phyloP scores from a whole-genome alignment of 2,888 invertebrate species.

The Galerucella nymphaeae region DNA sequence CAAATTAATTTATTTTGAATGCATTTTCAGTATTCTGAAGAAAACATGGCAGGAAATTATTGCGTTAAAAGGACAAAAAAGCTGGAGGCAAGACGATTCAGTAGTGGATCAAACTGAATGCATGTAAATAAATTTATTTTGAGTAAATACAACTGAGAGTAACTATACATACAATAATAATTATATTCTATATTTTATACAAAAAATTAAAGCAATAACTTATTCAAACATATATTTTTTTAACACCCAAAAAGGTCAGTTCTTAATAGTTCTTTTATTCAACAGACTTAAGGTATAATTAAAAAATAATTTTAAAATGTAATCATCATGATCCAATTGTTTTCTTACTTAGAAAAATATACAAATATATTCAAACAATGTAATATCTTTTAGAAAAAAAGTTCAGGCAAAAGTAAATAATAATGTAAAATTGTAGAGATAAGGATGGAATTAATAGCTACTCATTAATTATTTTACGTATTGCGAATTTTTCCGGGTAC shows the following conservation, averaged over 20 bases:
- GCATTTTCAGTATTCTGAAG: conserved; percentile 65
- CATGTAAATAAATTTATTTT: conserved; percentile 59
- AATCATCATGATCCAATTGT: conserved; percentile 27
- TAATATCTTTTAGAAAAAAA: conserved; percentile 37
- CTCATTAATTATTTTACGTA: conserved; percentile 72
- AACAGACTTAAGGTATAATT: conserved; percentile 25
- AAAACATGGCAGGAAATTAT: conserved; percentile 72
- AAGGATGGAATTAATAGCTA: conserved; percentile 49
- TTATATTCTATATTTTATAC: conserved; percentile 48
- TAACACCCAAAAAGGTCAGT: conserved; percentile 37
- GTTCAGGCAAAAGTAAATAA: conserved; percentile 29
- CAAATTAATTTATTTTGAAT: background rate
- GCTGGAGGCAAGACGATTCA: conserved; percentile 70
- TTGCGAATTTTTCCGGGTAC: conserved; percentile 99
- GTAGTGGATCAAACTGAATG: conserved; percentile 54
- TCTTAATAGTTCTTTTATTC: conserved; percentile 27
- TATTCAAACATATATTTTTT: conserved; percentile 40
- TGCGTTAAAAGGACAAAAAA: conserved; percentile 68
- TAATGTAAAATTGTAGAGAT: conserved; percentile 28
- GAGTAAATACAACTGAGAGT: conserved; percentile 56
- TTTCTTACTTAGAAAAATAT: conserved; percentile 37
- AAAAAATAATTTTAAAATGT: conserved; percentile 19
- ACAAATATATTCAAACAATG: conserved; percentile 39
- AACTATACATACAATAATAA: conserved; percentile 48
- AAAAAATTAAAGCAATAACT: conserved; percentile 48